phyloP scores from a whole-genome alignment of 1,140 invertebrate species.

The Harlomillsia oculata region DNA sequence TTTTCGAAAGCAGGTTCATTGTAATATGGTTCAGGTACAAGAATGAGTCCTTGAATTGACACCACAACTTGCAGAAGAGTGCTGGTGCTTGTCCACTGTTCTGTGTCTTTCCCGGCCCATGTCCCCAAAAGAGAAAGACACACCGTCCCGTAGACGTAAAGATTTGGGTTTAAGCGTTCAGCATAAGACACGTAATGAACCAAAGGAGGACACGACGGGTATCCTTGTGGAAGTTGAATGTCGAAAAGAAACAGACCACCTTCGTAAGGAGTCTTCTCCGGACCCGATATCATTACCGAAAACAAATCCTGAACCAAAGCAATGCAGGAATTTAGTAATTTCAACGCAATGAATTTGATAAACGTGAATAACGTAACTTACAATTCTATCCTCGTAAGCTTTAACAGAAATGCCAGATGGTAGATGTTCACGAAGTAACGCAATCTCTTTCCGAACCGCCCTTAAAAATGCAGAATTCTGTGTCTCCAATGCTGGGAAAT shows the following conservation, averaged over 20 bases:
- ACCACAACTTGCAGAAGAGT: constrained; percentile 82
- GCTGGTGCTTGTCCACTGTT: constrained; percentile 72
- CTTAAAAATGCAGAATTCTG: constrained; percentile 65
- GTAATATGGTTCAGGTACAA: constrained; percentile 87
- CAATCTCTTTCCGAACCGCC: constrained; percentile 71
- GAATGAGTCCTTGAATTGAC: constrained; percentile 85
- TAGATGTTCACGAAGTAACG: constrained; percentile 66
- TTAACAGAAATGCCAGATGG: constrained; percentile 78
- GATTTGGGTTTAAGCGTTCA: constrained; percentile 86
- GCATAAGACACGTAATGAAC: constrained; percentile 84
- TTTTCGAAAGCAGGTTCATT: constrained; percentile 94
- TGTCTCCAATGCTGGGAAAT: constrained; percentile 63
- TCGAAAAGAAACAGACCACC: constrained; percentile 91
- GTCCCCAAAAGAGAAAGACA: constrained; percentile 89
- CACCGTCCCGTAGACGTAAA: constrained; percentile 91
- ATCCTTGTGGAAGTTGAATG: constrained; percentile 79
- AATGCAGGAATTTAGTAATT: too few relatives aligned
- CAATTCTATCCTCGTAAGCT: constrained; percentile 80
- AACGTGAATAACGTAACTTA: constrained; percentile 32
- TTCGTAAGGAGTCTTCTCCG: constrained; percentile 84
- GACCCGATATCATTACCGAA: constrained; percentile 84
- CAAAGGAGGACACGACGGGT: constrained; percentile 73
- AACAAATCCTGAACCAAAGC: constrained; percentile 59
- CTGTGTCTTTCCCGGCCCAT: constrained; percentile 76
- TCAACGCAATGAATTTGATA: too few relatives aligned